phyloP scores from a whole-genome alignment of 2,113 vertebrate genomes.

The Meleagris gallopavo region DNA sequence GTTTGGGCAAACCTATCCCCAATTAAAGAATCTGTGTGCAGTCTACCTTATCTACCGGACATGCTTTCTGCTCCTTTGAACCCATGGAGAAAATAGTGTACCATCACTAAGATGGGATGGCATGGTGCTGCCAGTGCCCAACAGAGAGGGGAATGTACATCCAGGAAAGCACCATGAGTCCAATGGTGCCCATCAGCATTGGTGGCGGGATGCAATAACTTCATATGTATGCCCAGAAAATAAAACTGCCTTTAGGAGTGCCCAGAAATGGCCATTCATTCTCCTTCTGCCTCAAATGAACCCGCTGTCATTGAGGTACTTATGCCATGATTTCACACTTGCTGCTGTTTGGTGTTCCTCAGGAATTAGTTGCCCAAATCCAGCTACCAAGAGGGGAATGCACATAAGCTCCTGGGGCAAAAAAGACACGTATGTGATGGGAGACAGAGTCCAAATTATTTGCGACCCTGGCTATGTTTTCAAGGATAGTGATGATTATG shows the following conservation, averaged over 20 bases:
- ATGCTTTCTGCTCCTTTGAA: neutral
- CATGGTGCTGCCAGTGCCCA: neutral
- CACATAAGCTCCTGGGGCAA: rapidly evolving
- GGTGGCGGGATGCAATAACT: neutral
- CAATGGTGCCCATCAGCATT: too few relatives aligned
- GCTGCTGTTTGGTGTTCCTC: neutral
- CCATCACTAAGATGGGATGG: neutral
- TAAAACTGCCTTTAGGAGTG: neutral
- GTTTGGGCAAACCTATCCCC: rapidly evolving
- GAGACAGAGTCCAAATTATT: rapidly evolving
- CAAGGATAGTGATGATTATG: rapidly evolving
- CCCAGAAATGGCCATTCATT: neutral
- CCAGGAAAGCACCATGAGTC: neutral
- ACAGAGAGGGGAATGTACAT: neutral
- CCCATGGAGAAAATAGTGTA: neutral
- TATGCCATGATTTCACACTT: neutral
- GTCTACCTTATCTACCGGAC: neutral
- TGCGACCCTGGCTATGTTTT: neutral
- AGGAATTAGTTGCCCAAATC: neutral
- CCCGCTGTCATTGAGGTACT: neutral
- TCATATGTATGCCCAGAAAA: neutral
- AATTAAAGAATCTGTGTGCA: rapidly evolving
- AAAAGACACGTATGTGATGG: rapidly evolving
- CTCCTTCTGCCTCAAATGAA: neutral
- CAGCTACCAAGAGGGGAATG: rapidly evolving